These are phyloP conservation scores for Nothocercus julius DNA, from an alignment of 2,113 vertebrate species.

Conservation along the genomic window DNA sequence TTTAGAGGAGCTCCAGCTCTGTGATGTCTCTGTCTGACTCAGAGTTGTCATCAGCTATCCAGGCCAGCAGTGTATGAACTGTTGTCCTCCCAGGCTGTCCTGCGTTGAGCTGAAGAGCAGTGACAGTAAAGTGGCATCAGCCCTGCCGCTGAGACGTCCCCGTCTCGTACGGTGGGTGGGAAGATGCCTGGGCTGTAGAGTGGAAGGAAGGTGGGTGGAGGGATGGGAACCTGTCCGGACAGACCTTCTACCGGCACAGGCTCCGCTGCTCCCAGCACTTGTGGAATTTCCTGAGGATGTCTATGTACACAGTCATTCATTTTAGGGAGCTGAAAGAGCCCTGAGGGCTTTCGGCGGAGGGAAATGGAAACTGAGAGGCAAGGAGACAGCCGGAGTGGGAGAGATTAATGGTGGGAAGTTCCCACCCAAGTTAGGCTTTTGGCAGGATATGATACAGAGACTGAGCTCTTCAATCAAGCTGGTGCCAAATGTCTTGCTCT, in stretches of 20 bases:
- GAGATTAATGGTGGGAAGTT: slow-evolving; percentile 50
- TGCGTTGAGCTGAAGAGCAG: background rate
- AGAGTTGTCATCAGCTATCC: background rate
- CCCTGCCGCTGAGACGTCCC: background rate
- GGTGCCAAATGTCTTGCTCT: slow-evolving; percentile 30
- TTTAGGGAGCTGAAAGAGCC: slow-evolving; percentile 18
- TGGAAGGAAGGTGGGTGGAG: background rate
- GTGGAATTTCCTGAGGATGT: slow-evolving; percentile 53
- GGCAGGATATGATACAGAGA: slow-evolving; percentile 34
- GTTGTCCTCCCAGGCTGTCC: background rate
- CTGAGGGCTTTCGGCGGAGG: background rate
- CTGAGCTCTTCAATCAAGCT: background rate
- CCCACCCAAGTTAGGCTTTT: background rate
- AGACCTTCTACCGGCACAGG: background rate
- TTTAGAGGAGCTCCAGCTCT: background rate
- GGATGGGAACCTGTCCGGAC: slow-evolving; percentile 31
- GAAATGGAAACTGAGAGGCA: background rate
- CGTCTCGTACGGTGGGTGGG: background rate
- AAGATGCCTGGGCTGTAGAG: background rate
- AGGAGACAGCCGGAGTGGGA: slow-evolving; percentile 9
- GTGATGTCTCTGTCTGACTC: background rate
- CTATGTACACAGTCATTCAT: background rate
- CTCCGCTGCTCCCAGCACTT: background rate
- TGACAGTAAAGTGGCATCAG: background rate
- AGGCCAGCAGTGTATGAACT: background rate